Evolutionary conservation across 2,797 vertebrate species (phyloP), one percentile per base, ranked within the genome.

Genomic region (Halcyon chelicuti): DNA sequence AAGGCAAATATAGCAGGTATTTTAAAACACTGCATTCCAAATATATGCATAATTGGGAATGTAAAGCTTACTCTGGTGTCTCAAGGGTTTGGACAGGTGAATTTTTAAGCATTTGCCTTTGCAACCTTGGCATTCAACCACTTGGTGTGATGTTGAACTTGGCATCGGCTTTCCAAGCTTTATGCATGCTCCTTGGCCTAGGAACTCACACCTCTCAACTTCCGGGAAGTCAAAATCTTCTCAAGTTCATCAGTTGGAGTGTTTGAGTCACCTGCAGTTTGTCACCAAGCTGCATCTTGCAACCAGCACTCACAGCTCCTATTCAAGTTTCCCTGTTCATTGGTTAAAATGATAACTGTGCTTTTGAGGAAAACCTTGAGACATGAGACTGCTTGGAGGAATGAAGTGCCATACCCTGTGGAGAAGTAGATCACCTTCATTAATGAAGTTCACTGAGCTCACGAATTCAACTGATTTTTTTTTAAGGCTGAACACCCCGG

Each of bases 321-420:
- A 4, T 4, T 5, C 5, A 54, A 12, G 12, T 23, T 61, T 63
- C 42, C 1, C 0, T 0, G 1, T 9, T 23, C 9, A 21, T 4
- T 0, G 1, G 5, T 5, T 39, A 29, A 21, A 39, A 52, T 22
- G n/a, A 21, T 17, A 28, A 5, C 5, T 6, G 9, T 0, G 1
- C 18, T 33, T 77, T 29, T n/a, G 61, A 44, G 8, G n/a, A 42
- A 68, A 86, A 44, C 21, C 17, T 11, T 9, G 19, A 21, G 31
- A 21, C 11, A 9, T 2, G 14, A 28, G 5, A 14, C 2, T 0
- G 6, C 37, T n/a, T 1, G 14, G n/a, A 35, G 26, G 14, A 19
- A 13, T 0, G 4, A 23, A 23, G 3, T 31, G 25, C 15, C 8
- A 8, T 12, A 26, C 51, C 28, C 29, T 15, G 12, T 14, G 25